A percentile compares a stretch with the other conserved stretches of the same genome.
These are phyloP conservation scores for Luscinia luscinia DNA, from an alignment of 2,797 vertebrate genomes.

Conservation along the genomic window DNA sequence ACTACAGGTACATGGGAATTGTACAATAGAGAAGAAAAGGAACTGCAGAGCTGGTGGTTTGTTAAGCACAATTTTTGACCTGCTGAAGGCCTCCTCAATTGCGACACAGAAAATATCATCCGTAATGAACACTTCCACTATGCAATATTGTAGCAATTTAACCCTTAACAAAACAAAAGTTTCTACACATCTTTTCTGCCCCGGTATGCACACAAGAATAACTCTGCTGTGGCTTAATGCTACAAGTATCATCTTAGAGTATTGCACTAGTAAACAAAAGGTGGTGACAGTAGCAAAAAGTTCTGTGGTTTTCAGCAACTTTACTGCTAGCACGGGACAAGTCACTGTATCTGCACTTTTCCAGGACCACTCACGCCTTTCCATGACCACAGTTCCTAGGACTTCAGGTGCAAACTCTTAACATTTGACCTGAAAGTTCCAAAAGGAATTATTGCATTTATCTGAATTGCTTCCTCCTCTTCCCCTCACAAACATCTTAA, in stretches of 20 bases:
- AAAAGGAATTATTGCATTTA: neutral
- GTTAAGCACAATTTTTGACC: neutral
- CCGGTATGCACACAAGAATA: neutral
- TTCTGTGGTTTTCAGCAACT: neutral
- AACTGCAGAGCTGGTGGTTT: neutral
- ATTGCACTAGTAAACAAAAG: neutral
- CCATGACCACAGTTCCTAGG: neutral
- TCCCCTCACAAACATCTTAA: neutral
- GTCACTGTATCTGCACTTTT: neutral
- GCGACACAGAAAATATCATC: rapidly evolving
- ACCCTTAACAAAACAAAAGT: neutral
- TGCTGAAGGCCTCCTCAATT: neutral
- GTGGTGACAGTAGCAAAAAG: neutral
- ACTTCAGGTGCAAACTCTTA: neutral
- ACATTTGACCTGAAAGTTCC: neutral
- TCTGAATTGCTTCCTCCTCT: neutral
- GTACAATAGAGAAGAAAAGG: neutral
- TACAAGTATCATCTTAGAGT: neutral
- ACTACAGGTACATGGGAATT: neutral
- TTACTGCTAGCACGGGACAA: neutral
- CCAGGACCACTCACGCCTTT: neutral
- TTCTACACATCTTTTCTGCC: neutral
- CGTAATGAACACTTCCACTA: neutral
- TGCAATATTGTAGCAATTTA: neutral
- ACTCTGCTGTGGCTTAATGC: neutral